Conservation (phyloP, 1,140 invertebrate genomes). For the Eumaeus atala region DNA sequence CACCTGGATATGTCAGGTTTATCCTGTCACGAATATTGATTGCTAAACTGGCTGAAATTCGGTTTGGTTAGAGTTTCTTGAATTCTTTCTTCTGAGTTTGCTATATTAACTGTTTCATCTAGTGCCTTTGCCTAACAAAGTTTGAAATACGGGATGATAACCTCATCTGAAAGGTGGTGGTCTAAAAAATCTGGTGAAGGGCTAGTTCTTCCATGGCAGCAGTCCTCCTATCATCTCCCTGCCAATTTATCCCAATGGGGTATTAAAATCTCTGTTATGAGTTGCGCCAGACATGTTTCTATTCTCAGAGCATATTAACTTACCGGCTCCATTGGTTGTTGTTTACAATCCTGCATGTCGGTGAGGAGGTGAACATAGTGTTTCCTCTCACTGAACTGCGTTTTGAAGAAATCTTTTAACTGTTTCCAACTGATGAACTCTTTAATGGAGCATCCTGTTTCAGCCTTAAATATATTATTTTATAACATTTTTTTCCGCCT, state of each 20-base stretch:
- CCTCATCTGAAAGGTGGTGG: background rate
- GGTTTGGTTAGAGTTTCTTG: background rate
- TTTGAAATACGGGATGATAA: background rate
- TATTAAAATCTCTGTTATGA: conserved; percentile 13
- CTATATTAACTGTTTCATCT: background rate
- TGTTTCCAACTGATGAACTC: background rate
- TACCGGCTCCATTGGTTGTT: conserved; percentile 6
- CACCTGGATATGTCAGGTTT: background rate
- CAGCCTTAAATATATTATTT: too few relatives aligned
- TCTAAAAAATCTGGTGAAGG: too few relatives aligned
- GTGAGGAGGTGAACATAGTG: background rate
- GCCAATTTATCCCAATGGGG: conserved; percentile 5
- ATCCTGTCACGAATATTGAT: background rate
- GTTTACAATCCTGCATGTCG: conserved; percentile 5
- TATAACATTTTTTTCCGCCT: too few relatives aligned
- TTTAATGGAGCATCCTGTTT: background rate
- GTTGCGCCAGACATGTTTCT: conserved; percentile 7
- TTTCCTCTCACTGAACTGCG: background rate
- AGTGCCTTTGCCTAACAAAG: background rate
- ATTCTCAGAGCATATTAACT: conserved; percentile 12
- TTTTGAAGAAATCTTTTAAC: background rate
- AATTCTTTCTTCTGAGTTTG: background rate
- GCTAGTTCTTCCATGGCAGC: too few relatives aligned
- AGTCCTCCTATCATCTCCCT: conserved; percentile 7
- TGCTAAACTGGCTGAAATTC: background rate